Conservation (phyloP, 2,113 vertebrate genomes). For the Hippotragus niger region DNA sequence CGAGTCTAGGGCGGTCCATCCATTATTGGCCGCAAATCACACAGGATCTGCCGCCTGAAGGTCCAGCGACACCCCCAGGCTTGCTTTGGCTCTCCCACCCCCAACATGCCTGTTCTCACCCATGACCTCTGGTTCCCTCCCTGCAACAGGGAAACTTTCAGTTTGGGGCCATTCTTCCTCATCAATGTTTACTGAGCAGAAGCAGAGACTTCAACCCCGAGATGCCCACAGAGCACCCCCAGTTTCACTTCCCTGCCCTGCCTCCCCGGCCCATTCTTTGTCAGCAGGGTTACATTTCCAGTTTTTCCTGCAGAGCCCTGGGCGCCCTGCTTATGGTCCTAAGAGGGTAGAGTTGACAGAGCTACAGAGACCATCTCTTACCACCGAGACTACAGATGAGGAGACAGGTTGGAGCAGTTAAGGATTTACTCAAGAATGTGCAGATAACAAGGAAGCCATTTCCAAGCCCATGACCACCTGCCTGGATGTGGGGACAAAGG, state of each 20-base stretch:
- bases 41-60: fast-evolving
- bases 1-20: fast-evolving
- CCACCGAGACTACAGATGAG: not conserved
- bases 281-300: fast-evolving
- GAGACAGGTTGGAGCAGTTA: fast-evolving
- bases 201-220: not conserved
- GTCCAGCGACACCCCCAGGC: fast-evolving
- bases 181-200: too few relatives aligned
- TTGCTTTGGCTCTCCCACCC: fast-evolving
- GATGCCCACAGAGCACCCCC: fast-evolving
- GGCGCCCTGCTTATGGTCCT: fast-evolving
- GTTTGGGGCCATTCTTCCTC: not conserved
- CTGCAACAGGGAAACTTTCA: too few relatives aligned
- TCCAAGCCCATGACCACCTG: fast-evolving
- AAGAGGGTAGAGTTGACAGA: fast-evolving
- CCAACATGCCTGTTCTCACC: fast-evolving
- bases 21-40: not conserved
- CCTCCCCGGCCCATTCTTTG: fast-evolving
- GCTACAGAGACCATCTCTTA: fast-evolving
- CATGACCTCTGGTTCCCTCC: not conserved
- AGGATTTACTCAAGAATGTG: fast-evolving
- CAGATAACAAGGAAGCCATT: fast-evolving
- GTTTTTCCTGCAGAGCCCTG: fast-evolving
- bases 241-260: not conserved
- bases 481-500: not conserved